Percentiles rank a stretch among this genome's conserved stretches.
Conservation (phyloP, 2,797 vertebrate genomes). For the Simalia tracyae region DNA sequence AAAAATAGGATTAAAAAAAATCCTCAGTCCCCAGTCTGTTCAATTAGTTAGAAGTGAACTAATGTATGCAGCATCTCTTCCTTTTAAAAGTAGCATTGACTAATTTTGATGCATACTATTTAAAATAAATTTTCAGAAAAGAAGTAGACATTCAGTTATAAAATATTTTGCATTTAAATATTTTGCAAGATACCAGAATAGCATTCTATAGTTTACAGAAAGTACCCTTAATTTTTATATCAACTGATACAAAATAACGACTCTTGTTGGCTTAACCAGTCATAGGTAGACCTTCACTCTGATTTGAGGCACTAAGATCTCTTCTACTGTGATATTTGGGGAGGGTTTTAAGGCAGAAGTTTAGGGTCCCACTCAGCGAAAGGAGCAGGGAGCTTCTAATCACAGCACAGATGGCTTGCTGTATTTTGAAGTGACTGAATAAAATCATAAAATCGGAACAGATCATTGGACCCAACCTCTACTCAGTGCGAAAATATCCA, state of each 20-base stretch:
- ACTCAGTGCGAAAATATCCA: not conserved
- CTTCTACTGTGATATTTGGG: not conserved
- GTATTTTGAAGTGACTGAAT: not conserved
- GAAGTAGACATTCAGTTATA: no score
- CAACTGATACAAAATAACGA: not conserved
- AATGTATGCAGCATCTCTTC: conserved; percentile 57
- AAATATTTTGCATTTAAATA: not conserved
- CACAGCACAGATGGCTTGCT: not conserved
- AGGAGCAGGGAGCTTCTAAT: not conserved
- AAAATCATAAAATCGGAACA: not conserved
- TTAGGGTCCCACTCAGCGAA: not conserved
- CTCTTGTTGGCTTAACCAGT: not conserved
- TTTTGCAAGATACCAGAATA: not conserved
- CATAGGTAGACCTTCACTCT: not conserved
- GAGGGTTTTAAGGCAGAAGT: not conserved
- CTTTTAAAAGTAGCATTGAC: conserved; percentile 56
- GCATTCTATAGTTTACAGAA: not conserved
- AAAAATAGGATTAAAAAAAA: conserved; percentile 52
- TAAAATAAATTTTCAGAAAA: conserved; percentile 52
- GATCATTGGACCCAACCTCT: not conserved
- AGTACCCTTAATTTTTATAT: not conserved
- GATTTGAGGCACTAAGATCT: not conserved
- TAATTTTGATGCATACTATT: conserved; percentile 56
- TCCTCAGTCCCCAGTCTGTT: conserved; percentile 30
- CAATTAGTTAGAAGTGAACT: conserved; percentile 61